These are phyloP conservation scores for Climacteris rufus DNA, from an alignment of 2,113 vertebrate genomes.

Conservation along the genomic window DNA sequence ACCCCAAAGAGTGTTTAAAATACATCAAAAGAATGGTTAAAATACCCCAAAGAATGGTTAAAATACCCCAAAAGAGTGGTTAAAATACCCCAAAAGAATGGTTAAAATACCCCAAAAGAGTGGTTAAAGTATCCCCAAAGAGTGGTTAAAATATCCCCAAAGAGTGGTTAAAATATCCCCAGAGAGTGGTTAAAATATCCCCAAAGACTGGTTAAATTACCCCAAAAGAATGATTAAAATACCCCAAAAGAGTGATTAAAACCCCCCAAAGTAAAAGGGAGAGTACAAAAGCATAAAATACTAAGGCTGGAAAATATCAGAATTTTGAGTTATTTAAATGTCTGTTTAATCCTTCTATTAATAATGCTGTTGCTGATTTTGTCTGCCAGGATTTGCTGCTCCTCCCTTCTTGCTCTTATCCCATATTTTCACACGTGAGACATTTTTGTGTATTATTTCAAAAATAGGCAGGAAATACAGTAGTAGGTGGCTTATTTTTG, in stretches of 20 bases:
- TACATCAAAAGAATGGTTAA: no score
- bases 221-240: no score
- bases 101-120: no score
- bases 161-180: not conserved
- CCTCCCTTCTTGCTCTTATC: not conserved
- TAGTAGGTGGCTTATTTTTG: not conserved
- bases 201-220: no score
- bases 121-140: no score
- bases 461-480: not conserved
- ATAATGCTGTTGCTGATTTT: not conserved
- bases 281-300: not conserved
- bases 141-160: not conserved
- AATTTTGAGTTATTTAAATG: not conserved
- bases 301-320: fast-evolving
- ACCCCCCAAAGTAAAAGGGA: no score
- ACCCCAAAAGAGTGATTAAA: no score
- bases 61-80: no score
- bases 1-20: no score
- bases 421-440: not conserved
- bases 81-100: no score
- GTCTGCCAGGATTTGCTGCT: not conserved
- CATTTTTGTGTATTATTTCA: not conserved
- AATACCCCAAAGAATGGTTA: no score
- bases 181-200: no score
- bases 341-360: not conserved